A percentile compares a stretch with the other conserved stretches of the same genome.
Conservation (phyloP, 2,888 invertebrate genomes). For the Aethes cnicana region DNA sequence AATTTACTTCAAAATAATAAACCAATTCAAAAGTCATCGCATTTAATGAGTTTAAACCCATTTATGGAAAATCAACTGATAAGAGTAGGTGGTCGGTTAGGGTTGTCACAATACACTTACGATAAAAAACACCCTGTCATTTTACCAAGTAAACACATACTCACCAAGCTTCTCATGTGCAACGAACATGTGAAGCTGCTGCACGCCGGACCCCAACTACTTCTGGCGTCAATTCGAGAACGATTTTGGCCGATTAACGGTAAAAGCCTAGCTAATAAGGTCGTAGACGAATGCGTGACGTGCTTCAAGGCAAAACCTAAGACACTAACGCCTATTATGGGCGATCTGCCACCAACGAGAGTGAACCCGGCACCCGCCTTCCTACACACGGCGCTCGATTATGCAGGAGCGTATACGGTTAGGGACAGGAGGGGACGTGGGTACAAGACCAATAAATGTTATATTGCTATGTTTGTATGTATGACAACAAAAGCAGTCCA, state of each 20-base stretch:
- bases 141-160: background rate
- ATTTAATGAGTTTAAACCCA: background rate
- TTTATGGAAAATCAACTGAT: background rate
- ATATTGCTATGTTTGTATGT: background rate
- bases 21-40: background rate
- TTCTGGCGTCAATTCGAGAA: background rate
- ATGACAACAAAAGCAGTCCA: background rate
- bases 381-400: background rate
- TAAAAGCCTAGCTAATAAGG: background rate
- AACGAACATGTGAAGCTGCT: background rate
- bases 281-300: background rate
- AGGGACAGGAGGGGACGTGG: background rate
- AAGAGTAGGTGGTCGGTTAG: background rate
- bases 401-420: background rate
- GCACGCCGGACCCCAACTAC: constrained; percentile 2
- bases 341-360: background rate
- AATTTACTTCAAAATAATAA: background rate
- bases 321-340: background rate
- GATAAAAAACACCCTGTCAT: constrained; percentile 5
- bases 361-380: background rate
- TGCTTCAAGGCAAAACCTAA: background rate
- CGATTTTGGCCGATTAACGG: background rate
- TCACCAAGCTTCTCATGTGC: constrained; percentile 1
- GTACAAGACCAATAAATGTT: background rate
- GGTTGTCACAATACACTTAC: background rate